Conservation (phyloP, 2,888 invertebrate species). For the Protula sp. region DNA sequence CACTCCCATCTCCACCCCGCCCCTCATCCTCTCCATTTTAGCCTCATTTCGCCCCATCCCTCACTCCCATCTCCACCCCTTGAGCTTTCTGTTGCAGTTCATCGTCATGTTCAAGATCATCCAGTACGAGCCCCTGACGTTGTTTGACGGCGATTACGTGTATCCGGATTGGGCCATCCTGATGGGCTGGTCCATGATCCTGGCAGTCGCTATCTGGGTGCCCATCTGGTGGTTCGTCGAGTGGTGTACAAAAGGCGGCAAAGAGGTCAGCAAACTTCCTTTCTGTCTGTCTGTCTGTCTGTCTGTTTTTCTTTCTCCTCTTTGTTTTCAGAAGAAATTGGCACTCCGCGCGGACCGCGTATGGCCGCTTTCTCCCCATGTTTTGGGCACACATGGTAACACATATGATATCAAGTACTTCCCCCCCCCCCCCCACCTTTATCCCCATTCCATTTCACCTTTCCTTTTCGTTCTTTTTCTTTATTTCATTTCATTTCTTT, state of each 20-base stretch:
- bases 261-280: conserved; percentile 22
- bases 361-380: no score
- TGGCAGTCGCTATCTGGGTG: conserved; percentile 28
- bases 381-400: no score
- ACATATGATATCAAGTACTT: no score
- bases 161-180: conserved; percentile 32
- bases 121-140: conserved; percentile 28
- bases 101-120: conserved; percentile 32
- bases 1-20: no score
- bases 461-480: no score
- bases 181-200: conserved; percentile 36
- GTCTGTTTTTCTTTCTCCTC: background rate
- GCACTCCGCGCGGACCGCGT: background rate
- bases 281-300: background rate
- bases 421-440: no score
- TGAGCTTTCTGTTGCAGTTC: conserved; percentile 26
- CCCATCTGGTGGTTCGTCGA: conserved; percentile 31
- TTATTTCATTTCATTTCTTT: no score
- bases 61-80: no score
- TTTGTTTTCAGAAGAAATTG: no score
- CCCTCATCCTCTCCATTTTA: no score
- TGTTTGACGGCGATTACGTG: conserved; percentile 14
- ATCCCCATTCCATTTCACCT: no score
- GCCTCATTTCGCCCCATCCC: no score
- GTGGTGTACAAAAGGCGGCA: conserved; percentile 25